Evolutionary conservation across 2,113 vertebrate species (phyloP).

Genomic region (Ictalurus furcatus): DNA sequence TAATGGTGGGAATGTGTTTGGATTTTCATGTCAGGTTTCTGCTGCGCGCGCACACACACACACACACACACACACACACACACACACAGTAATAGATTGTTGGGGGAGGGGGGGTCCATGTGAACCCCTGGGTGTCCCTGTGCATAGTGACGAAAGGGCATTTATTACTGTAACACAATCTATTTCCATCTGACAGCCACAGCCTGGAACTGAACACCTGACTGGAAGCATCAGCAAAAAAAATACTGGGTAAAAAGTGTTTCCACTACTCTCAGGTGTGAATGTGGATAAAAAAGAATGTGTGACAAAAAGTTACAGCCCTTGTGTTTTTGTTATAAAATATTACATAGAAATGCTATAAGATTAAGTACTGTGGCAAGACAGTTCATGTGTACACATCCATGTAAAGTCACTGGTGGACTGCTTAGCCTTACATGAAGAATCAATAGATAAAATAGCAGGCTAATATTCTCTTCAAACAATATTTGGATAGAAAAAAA

Average conservation of each 20-base stretch:
- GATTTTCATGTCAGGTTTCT: not conserved
- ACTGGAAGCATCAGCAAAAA: not conserved
- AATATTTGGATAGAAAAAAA: not conserved
- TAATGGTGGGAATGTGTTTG: not conserved
- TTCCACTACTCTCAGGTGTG: not conserved
- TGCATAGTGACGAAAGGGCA: slow-evolving; percentile 1
- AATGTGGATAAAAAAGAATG: not conserved
- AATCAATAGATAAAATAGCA: not conserved
- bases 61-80: not conserved
- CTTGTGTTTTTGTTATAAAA: not conserved
- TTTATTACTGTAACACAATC: slow-evolving; percentile 40
- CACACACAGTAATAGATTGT: slow-evolving; percentile 12
- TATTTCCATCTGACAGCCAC: slow-evolving; percentile 25
- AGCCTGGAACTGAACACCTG: slow-evolving; percentile 13
- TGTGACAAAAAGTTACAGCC: not conserved
- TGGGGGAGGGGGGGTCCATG: not conserved
- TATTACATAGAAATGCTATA: not conserved
- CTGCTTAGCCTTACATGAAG: not conserved
- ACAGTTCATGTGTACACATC: not conserved
- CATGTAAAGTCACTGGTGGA: not conserved
- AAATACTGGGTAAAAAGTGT: not conserved
- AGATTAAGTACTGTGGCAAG: not conserved
- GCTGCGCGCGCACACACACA: not conserved
- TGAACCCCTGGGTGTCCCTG: slow-evolving; percentile 18
- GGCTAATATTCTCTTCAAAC: not conserved